phyloP scores from a whole-genome alignment of 2,888 invertebrate species.

The Artemia sinica region DNA sequence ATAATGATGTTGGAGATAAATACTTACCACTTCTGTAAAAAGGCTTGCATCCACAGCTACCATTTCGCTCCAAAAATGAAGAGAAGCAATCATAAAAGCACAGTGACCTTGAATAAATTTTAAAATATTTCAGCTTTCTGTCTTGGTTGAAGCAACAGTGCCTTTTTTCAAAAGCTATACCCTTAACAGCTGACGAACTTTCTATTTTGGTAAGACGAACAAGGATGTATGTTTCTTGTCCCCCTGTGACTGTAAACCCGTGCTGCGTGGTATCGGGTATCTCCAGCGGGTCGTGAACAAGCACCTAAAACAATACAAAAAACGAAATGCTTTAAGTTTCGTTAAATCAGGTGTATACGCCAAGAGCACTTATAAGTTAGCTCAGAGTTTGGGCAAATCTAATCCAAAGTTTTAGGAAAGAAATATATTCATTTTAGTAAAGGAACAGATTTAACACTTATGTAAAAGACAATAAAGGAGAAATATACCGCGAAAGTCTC shows the following conservation, averaged over 20 bases:
- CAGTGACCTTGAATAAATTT: background rate
- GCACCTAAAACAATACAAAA: background rate
- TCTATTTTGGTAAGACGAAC: background rate
- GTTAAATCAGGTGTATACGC: too few species aligned
- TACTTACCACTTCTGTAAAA: background rate
- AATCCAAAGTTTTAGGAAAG: too few species aligned
- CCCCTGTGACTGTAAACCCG: background rate
- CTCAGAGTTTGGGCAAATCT: too few species aligned
- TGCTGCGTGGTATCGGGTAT: background rate
- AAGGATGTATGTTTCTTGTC: background rate
- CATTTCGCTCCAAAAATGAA: background rate
- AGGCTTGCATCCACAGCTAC: conserved; percentile 2
- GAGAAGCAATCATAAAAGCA: background rate
- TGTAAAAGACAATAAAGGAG: too few species aligned
- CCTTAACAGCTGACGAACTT: background rate
- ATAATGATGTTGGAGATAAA: background rate
- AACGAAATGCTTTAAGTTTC: too few species aligned
- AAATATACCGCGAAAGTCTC: too few species aligned
- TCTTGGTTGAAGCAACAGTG: background rate
- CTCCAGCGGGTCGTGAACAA: background rate
- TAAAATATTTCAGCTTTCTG: background rate
- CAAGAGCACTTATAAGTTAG: too few species aligned
- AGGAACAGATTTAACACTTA: too few species aligned
- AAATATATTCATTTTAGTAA: too few species aligned
- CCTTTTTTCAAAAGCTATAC: background rate